Conservation (phyloP, 2,113 vertebrate species). For the Tragulus kanchil region DNA sequence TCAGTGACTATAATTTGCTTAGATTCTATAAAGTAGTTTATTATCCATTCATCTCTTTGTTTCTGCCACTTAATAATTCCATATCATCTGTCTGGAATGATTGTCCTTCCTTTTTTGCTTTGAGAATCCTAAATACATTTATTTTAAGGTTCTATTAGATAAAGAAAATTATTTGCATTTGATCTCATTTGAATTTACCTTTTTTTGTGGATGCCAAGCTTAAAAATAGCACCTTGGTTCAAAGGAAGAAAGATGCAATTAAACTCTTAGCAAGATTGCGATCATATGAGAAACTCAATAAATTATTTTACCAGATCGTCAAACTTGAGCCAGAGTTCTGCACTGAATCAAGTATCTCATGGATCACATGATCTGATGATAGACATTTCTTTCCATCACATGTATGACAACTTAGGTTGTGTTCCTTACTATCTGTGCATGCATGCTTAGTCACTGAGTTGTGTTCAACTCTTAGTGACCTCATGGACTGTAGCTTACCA, state of each 20-base stretch:
- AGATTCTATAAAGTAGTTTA: neutral
- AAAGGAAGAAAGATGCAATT: neutral
- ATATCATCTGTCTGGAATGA: neutral
- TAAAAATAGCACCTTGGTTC: neutral
- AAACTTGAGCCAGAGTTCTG: neutral
- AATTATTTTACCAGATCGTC: neutral
- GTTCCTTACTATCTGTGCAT: neutral
- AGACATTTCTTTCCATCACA: neutral
- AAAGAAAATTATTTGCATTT: neutral
- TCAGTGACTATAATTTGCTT: neutral
- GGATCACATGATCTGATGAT: neutral
- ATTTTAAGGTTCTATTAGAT: neutral
- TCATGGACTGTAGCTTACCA: neutral
- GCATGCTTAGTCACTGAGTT: neutral
- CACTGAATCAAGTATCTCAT: neutral
- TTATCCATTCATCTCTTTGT: neutral
- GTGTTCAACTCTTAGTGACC: neutral
- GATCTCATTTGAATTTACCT: neutral
- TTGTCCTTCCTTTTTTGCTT: neutral
- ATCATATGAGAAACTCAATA: neutral
- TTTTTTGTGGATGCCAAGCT: neutral
- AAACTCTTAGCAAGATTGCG: neutral
- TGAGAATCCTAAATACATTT: neutral
- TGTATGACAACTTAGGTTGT: neutral
- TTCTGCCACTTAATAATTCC: neutral